Percentiles rank a stretch among this genome's conserved stretches.
phyloP scores from a whole-genome alignment of 64 coral and sea anemone species.

The Montipora sp. region DNA sequence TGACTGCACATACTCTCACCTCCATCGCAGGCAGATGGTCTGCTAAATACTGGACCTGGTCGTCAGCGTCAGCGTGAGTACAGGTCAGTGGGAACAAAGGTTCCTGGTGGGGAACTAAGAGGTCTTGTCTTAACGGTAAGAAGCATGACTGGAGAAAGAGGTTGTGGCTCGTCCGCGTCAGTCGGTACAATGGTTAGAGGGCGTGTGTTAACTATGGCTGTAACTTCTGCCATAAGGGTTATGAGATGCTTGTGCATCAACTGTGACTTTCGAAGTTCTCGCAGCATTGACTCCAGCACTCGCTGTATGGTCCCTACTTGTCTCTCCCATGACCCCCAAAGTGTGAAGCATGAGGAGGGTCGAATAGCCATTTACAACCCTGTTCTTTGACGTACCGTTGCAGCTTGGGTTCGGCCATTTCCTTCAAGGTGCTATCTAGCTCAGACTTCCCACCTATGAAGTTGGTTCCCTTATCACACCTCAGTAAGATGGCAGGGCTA shows the following conservation, averaged over 20 bases:
- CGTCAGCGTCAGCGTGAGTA: constrained; percentile 16
- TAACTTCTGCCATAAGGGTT: constrained; percentile 3
- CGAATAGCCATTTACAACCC: constrained; percentile 16
- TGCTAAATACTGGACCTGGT: neutral
- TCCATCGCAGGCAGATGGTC: constrained; percentile 23
- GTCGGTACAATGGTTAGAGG: neutral
- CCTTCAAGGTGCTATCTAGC: neutral
- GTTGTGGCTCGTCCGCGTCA: constrained; percentile 3
- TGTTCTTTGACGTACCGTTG: neutral
- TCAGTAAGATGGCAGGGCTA: neutral
- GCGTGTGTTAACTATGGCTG: neutral
- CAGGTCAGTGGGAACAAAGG: constrained; percentile 4
- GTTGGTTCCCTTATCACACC: constrained; percentile 25
- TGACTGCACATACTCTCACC: constrained; percentile 45
- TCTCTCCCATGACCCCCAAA: neutral
- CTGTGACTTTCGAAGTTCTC: neutral
- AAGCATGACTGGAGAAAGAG: constrained; percentile 40
- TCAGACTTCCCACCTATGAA: neutral
- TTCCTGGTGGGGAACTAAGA: neutral
- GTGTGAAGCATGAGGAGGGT: constrained; percentile 2
- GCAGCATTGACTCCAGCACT: neutral
- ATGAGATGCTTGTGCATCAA: neutral
- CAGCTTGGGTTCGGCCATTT: neutral
- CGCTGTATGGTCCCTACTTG: neutral
- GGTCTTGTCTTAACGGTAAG: constrained; percentile 57